phyloP scores from a whole-genome alignment of 1,140 invertebrate genomes.

The Drosophila nasuta region DNA sequence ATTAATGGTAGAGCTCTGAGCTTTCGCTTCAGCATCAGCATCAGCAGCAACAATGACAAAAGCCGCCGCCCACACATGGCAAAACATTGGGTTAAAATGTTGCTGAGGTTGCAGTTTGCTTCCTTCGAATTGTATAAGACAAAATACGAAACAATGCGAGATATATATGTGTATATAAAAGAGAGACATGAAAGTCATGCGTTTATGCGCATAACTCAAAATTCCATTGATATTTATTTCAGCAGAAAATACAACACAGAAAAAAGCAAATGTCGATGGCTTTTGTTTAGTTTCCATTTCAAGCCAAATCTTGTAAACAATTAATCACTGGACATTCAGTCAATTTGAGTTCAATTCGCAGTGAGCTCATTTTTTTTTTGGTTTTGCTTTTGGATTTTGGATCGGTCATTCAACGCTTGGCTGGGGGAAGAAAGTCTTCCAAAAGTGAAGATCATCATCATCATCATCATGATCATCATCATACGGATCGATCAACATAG shows the following conservation, averaged over 20 bases:
- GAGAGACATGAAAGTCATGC: slow-evolving; percentile 32
- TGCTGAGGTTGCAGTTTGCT: slow-evolving; percentile 1
- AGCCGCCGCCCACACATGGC: slow-evolving; percentile 19
- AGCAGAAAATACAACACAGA: neutral
- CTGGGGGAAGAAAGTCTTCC: slow-evolving; percentile 40
- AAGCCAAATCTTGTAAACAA: slow-evolving; percentile 30
- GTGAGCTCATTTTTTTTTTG: neutral
- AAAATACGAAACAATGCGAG: slow-evolving; percentile 18
- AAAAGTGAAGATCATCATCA: slow-evolving; percentile 2
- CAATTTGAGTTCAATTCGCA: slow-evolving; percentile 22
- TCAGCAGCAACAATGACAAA: slow-evolving; percentile 6
- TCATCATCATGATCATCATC: neutral
- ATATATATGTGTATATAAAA: neutral
- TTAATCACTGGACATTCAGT: slow-evolving; percentile 37
- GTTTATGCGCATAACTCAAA: slow-evolving; percentile 20
- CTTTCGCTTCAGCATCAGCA: slow-evolving; percentile 7
- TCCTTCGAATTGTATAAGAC: slow-evolving; percentile 25
- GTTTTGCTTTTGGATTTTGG: slow-evolving; percentile 2
- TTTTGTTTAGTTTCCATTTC: slow-evolving; percentile 33
- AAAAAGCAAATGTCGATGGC: slow-evolving; percentile 1
- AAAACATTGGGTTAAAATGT: neutral
- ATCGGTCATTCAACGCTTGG: slow-evolving; percentile 34
- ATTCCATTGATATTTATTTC: slow-evolving; percentile 24
- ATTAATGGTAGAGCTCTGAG: slow-evolving; percentile 25
- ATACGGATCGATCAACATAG: slow-evolving; percentile 22